phyloP scores from a whole-genome alignment of 2,797 vertebrate species.

The Tenualosa ilisha region DNA sequence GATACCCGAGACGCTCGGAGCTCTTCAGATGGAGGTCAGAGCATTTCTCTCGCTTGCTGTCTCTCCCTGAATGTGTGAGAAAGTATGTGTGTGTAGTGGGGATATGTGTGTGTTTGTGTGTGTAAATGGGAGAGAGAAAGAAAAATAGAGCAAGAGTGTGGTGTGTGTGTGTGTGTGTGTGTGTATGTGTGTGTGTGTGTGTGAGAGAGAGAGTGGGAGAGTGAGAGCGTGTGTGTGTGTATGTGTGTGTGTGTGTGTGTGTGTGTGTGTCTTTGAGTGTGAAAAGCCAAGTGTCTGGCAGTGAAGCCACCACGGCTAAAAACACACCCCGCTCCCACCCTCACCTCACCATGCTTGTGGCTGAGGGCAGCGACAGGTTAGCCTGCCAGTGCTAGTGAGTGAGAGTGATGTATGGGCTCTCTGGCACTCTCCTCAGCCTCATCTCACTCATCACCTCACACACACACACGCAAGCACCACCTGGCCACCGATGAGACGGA shows the following conservation, averaged over 20 bases:
- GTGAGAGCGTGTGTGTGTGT: not conserved
- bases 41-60: not conserved
- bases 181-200: not conserved
- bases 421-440: conserved; percentile 1
- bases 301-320: conserved; percentile 1
- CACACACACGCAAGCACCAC: conserved; percentile 14
- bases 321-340: not conserved
- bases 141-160: not conserved
- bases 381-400: not conserved
- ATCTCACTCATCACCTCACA: conserved; percentile 10
- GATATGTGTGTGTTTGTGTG: not conserved
- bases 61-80: not conserved
- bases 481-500: not conserved
- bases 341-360: not conserved
- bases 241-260: not conserved
- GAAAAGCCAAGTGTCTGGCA: conserved; percentile 2
- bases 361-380: not conserved
- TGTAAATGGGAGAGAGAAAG: not conserved
- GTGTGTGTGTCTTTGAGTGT: not conserved
- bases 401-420: not conserved
- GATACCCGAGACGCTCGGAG: conserved; percentile 50
- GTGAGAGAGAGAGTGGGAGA: not conserved
- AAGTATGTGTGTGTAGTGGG: not conserved
- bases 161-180: not conserved
- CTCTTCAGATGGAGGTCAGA: conserved; percentile 28